These are phyloP conservation scores for Drosophila prosaltans DNA, from an alignment of 1,140 invertebrate species.

Conservation along the genomic window DNA sequence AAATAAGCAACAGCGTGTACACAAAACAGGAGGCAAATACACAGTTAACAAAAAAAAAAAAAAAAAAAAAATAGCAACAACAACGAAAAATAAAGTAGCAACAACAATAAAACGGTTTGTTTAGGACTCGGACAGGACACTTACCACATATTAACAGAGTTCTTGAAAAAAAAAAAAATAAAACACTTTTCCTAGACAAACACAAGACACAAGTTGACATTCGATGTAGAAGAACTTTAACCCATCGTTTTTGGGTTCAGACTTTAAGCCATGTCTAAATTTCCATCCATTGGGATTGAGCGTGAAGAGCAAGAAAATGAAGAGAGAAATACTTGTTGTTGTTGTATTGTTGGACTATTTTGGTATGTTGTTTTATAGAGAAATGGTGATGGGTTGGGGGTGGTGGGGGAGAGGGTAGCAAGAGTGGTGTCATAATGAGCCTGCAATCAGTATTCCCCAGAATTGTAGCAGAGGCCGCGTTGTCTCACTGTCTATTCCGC, in stretches of 20 bases:
- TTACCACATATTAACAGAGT: slow-evolving; percentile 10
- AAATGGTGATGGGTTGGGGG: too few relatives aligned
- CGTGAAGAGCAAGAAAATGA: background rate
- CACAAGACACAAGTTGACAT: background rate
- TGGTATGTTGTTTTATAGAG: background rate
- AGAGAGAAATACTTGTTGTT: background rate
- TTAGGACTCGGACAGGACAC: slow-evolving; percentile 26
- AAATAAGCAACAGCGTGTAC: slow-evolving; percentile 57
- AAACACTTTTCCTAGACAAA: slow-evolving; percentile 3
- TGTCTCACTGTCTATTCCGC: background rate
- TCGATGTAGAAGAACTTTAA: slow-evolving; percentile 2
- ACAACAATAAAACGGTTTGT: slow-evolving; percentile 31
- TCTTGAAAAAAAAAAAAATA: background rate
- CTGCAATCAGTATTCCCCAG: slow-evolving; percentile 52
- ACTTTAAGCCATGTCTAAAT: slow-evolving; percentile 11
- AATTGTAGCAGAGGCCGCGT: slow-evolving; percentile 22
- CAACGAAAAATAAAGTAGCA: background rate
- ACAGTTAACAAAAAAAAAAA: slow-evolving; percentile 22
- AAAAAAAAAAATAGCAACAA: background rate
- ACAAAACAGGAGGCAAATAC: slow-evolving; percentile 12
- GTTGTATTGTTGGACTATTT: slow-evolving; percentile 1
- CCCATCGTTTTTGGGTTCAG: background rate
- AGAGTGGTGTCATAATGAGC: slow-evolving; percentile 41
- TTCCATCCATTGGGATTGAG: slow-evolving; percentile 2
- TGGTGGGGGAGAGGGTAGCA: background rate